These are phyloP conservation scores for Zosterops hypoxanthus DNA, from an alignment of 2,113 vertebrate genomes.

Conservation along the genomic window DNA sequence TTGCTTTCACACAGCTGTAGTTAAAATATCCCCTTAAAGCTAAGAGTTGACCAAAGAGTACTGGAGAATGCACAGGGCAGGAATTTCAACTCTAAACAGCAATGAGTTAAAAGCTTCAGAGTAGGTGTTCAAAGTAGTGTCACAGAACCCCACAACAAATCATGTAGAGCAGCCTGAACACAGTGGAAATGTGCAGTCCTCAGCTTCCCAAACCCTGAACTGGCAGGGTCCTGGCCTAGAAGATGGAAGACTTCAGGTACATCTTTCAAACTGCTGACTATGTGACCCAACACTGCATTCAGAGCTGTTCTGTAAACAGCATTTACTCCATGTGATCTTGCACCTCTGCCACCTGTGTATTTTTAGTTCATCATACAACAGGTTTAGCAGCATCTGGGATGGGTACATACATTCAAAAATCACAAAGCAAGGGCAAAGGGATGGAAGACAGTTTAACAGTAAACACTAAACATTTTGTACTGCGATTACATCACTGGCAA, in stretches of 20 bases:
- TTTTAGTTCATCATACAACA: neutral
- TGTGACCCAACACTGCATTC: neutral
- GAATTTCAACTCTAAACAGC: neutral
- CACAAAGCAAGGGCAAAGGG: neutral
- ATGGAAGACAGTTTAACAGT: conserved; percentile 2
- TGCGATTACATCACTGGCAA: neutral
- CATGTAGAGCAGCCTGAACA: neutral
- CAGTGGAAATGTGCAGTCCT: neutral
- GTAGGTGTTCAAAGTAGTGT: neutral
- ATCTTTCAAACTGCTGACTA: neutral
- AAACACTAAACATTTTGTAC: neutral
- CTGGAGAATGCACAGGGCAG: neutral
- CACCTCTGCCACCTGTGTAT: neutral
- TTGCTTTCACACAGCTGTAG: neutral
- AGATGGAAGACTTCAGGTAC: neutral
- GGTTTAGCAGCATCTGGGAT: neutral
- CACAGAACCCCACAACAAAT: neutral
- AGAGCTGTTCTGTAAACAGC: neutral
- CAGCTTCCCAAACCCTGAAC: neutral
- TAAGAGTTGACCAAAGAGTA: neutral
- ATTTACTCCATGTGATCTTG: neutral
- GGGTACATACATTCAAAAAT: neutral
- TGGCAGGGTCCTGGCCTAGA: neutral
- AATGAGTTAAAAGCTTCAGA: neutral
- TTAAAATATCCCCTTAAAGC: neutral